Evolutionary conservation across 2,113 vertebrate genomes (phyloP).

Genomic region (Heliornis fulica): DNA sequence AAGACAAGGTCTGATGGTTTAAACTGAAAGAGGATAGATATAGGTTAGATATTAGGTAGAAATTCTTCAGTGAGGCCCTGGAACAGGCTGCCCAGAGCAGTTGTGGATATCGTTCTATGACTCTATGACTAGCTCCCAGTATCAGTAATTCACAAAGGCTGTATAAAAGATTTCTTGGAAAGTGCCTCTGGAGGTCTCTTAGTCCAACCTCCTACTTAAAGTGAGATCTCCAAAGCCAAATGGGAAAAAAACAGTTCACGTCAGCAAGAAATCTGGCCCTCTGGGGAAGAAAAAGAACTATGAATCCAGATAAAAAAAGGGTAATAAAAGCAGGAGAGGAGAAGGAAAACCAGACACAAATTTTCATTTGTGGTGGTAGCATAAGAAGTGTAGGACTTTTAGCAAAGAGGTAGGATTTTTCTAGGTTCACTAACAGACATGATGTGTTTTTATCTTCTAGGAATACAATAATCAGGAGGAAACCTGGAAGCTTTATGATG

Average conservation of each 20-base stretch:
- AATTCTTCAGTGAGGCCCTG: no score
- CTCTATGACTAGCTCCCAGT: not conserved
- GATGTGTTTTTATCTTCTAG: constrained; percentile 56
- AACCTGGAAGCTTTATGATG: not conserved
- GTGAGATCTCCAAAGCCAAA: not conserved
- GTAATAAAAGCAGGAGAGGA: not conserved
- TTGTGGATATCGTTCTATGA: no score
- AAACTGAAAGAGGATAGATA: no score
- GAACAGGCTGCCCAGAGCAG: no score
- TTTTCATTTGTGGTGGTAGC: not conserved
- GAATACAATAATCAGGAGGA: constrained; percentile 18
- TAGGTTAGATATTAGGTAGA: no score
- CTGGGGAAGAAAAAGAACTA: not conserved
- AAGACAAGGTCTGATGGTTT: no score
- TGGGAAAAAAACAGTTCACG: not conserved
- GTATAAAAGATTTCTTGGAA: not conserved
- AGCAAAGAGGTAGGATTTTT: not conserved
- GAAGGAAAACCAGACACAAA: not conserved
- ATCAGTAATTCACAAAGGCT: not conserved
- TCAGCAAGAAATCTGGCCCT: not conserved
- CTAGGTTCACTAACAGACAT: constrained; percentile 20
- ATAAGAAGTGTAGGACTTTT: not conserved
- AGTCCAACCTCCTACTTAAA: not conserved
- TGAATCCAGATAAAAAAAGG: not conserved
- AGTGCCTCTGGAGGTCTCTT: not conserved